Conservation (phyloP, 1,140 invertebrate genomes). For the Pseudomyrmex gracilis region DNA sequence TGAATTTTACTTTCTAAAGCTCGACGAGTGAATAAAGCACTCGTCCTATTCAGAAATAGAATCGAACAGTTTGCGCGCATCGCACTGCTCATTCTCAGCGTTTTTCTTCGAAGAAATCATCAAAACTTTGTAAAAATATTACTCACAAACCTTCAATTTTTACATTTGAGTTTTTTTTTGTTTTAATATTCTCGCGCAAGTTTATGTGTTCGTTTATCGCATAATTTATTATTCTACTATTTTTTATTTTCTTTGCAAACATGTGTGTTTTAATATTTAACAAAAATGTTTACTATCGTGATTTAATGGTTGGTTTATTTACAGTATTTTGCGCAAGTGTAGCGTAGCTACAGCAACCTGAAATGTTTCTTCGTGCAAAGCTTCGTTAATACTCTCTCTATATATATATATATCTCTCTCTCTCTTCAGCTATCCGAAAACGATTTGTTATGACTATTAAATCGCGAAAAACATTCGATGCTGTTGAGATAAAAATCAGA, state of each 20-base stretch:
- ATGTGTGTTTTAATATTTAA: too few relatives aligned
- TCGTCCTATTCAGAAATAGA: conserved; percentile 70
- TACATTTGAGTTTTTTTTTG: neutral
- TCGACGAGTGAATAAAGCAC: conserved; percentile 76
- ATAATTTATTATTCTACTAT: too few relatives aligned
- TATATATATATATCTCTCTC: neutral
- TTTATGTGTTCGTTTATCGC: too few relatives aligned
- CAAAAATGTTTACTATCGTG: too few relatives aligned
- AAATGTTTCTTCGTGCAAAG: too few relatives aligned
- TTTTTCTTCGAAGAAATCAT: conserved; percentile 29
- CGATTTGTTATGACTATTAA: conserved; percentile 12
- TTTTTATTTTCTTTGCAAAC: too few relatives aligned
- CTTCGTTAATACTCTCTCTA: too few relatives aligned
- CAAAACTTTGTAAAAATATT: neutral
- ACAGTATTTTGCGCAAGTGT: too few relatives aligned
- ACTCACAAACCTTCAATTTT: neutral
- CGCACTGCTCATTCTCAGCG: conserved; percentile 54
- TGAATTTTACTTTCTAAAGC: conserved; percentile 61
- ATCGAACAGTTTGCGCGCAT: conserved; percentile 68
- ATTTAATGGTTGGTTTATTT: too few relatives aligned
- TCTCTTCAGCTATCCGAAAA: neutral
- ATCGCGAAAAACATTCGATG: neutral
- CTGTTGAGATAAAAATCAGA: conserved; percentile 26
- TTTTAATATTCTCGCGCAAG: neutral
- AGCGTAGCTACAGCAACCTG: too few relatives aligned